These are phyloP conservation scores for Lasius platythorax DNA, from an alignment of 2,888 invertebrate genomes.

Conservation along the genomic window DNA sequence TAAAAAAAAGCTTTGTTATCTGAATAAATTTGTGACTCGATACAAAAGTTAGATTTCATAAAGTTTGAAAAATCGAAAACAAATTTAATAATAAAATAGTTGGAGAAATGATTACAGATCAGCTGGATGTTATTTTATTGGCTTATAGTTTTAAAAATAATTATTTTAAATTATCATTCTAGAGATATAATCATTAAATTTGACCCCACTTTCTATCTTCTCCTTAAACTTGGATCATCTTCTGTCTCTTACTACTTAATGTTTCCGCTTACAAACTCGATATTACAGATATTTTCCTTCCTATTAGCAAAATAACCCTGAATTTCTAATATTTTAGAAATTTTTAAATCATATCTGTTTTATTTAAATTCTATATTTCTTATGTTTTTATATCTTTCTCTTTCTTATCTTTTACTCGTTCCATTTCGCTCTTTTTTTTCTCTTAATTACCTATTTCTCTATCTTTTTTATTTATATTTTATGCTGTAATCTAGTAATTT, in stretches of 20 bases:
- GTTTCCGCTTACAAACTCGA: neutral
- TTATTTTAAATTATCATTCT: conserved; percentile 13
- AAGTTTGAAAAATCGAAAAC: conserved; percentile 14
- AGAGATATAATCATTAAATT: conserved; percentile 13
- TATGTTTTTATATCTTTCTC: neutral
- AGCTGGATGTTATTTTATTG: conserved; percentile 16
- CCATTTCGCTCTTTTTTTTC: neutral
- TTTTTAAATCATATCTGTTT: neutral
- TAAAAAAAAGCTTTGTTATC: neutral
- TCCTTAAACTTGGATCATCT: neutral
- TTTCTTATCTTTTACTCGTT: neutral
- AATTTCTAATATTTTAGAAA: neutral
- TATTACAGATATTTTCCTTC: neutral
- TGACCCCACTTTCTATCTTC: neutral
- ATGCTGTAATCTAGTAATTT: neutral
- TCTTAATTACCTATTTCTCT: neutral
- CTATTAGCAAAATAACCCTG: neutral
- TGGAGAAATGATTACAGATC: neutral
- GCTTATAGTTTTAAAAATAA: conserved; percentile 4
- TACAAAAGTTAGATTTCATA: conserved; percentile 16
- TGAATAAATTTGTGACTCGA: neutral
- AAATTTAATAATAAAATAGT: neutral
- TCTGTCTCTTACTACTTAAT: neutral
- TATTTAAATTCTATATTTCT: neutral
- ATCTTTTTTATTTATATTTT: neutral